A percentile compares a stretch with the other conserved stretches of the same genome.
These are phyloP conservation scores for Microctenopoma stevenorrisi DNA, from an alignment of 2,797 vertebrate species.

Conservation along the genomic window DNA sequence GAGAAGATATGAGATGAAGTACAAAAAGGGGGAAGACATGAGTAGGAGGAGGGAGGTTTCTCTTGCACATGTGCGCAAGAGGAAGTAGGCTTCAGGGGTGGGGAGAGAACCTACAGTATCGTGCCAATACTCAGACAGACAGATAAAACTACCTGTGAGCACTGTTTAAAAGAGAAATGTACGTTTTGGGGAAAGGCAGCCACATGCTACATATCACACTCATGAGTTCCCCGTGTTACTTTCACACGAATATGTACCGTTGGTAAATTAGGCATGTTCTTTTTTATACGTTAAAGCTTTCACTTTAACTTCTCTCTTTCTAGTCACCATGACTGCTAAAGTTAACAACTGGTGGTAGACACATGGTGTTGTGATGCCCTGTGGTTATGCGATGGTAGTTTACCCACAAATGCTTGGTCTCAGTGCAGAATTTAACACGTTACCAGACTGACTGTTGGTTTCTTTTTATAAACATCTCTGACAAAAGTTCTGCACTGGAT, in stretches of 20 bases:
- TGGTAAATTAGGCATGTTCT: too few species aligned
- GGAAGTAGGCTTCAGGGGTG: slow-evolving; percentile 45
- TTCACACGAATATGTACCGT: background rate
- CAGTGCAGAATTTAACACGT: too few species aligned
- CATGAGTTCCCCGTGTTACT: background rate
- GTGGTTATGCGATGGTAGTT: too few species aligned
- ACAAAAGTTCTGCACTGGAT: too few species aligned
- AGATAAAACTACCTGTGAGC: background rate
- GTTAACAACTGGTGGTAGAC: too few species aligned
- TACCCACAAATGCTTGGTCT: too few species aligned
- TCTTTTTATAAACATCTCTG: background rate
- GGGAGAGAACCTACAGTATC: slow-evolving; percentile 18
- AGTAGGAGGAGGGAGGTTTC: slow-evolving; percentile 46
- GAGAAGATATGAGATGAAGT: slow-evolving; percentile 24
- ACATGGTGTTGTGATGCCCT: too few species aligned
- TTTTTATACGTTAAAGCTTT: background rate
- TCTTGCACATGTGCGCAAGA: slow-evolving; percentile 23
- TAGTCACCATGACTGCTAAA: too few species aligned
- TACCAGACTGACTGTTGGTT: too few species aligned
- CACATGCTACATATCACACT: background rate
- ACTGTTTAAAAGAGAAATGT: background rate
- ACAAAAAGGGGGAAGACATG: slow-evolving; percentile 46
- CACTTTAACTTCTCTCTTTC: background rate
- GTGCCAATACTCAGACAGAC: background rate
- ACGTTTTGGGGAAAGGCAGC: background rate